Conservation (phyloP, 2,888 invertebrate genomes). For the Synergus itoensis region DNA sequence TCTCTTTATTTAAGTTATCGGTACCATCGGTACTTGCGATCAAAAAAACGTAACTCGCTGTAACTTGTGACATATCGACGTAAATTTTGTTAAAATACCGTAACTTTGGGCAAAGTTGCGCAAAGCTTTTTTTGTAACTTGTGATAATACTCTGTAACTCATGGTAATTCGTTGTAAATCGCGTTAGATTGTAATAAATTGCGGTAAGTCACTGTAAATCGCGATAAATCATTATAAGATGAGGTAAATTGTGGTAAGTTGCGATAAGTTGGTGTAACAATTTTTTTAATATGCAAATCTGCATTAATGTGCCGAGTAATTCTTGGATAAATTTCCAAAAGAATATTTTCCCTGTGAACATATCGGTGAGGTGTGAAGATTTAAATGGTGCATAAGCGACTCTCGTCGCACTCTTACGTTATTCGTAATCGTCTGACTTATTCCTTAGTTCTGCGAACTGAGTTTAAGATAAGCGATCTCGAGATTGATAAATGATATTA, state of each 20-base stretch:
- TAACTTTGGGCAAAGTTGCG: not conserved
- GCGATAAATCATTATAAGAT: not conserved
- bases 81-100: not conserved
- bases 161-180: too few relatives aligned
- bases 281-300: not conserved
- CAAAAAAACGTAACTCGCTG: not conserved
- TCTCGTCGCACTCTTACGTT: conserved; percentile 1
- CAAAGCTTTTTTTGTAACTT: not conserved
- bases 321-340: not conserved
- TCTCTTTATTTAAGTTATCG: not conserved
- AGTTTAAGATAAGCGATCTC: not conserved
- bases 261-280: not conserved
- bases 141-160: not conserved
- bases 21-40: too few relatives aligned
- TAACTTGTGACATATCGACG: not conserved
- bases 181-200: too few relatives aligned
- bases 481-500: not conserved
- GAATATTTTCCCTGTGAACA: conserved; percentile 11
- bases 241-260: not conserved
- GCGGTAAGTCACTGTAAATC: too few relatives aligned
- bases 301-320: not conserved
- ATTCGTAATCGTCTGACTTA: not conserved
- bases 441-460: conserved; percentile 13
- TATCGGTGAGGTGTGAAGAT: not conserved
- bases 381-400: conserved; percentile 17